phyloP scores from a whole-genome alignment of 2,797 vertebrate genomes.

The Lindbergichthys nudifrons region DNA sequence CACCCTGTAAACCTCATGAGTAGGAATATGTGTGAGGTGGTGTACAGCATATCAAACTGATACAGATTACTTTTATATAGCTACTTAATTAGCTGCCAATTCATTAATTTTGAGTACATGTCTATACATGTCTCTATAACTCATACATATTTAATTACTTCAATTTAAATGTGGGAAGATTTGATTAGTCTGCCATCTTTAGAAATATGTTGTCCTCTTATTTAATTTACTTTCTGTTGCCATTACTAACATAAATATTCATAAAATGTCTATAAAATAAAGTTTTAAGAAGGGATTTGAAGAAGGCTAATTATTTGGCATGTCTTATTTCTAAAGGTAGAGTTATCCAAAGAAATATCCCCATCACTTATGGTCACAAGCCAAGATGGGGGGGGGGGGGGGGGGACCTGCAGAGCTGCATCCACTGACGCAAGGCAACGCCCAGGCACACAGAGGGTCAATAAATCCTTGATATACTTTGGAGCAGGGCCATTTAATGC shows the following conservation, averaged over 20 bases:
- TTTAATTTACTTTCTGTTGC: neutral
- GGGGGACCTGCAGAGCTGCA: too few relatives aligned
- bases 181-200: neutral
- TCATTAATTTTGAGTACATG: neutral
- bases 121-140: neutral
- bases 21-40: neutral
- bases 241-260: neutral
- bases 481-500: too few relatives aligned
- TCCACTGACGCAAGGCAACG: too few relatives aligned
- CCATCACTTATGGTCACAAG: too few relatives aligned
- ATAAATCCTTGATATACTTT: too few relatives aligned
- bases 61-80: conserved; percentile 1
- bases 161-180: neutral
- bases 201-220: neutral
- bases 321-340: too few relatives aligned
- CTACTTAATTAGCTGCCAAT: conserved; percentile 9
- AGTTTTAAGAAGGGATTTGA: too few relatives aligned
- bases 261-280: too few relatives aligned
- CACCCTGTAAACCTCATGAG: conserved; percentile 19
- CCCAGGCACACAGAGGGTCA: too few relatives aligned
- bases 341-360: too few relatives aligned
- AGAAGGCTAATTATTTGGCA: too few relatives aligned
- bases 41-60: neutral
- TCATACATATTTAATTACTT: neutral
- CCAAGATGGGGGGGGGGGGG: too few relatives aligned